Evolutionary conservation across 2,113 vertebrate species (phyloP).

Genomic region (Patagioenas fasciata): DNA sequence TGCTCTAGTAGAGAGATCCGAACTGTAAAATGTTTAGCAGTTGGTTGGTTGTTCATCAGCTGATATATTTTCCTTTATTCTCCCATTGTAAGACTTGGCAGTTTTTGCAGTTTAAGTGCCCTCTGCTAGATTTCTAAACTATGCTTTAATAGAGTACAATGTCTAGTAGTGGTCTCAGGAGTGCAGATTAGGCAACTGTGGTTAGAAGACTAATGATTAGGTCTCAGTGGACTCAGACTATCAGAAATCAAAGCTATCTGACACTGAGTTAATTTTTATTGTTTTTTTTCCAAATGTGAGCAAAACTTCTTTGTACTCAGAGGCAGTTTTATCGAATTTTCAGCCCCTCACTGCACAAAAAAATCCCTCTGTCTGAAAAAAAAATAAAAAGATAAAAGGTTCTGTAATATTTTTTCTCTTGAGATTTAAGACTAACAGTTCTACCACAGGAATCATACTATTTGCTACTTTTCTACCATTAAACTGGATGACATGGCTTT

Average conservation of each 20-base stretch:
- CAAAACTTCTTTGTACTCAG: neutral
- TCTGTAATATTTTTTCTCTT: neutral
- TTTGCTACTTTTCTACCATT: neutral
- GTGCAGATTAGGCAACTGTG: neutral
- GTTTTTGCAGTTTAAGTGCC: neutral
- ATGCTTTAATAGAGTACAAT: neutral
- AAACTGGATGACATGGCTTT: neutral
- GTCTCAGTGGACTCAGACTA: neutral
- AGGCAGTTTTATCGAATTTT: neutral
- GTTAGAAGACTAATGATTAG: neutral
- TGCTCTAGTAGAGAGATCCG: neutral
- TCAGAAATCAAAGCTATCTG: neutral
- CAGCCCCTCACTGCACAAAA: neutral
- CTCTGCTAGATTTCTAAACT: neutral
- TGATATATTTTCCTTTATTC: neutral
- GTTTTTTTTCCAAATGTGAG: neutral
- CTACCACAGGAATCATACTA: neutral
- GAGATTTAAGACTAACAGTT: neutral
- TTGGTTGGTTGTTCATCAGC: neutral
- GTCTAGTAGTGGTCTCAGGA: neutral
- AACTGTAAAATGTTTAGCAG: neutral
- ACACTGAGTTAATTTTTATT: neutral
- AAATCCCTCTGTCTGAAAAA: neutral
- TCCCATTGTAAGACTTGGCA: neutral
- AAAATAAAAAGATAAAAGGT: neutral